phyloP scores from a whole-genome alignment of 2,797 vertebrate species.

The Eutrigla gurnardus region DNA sequence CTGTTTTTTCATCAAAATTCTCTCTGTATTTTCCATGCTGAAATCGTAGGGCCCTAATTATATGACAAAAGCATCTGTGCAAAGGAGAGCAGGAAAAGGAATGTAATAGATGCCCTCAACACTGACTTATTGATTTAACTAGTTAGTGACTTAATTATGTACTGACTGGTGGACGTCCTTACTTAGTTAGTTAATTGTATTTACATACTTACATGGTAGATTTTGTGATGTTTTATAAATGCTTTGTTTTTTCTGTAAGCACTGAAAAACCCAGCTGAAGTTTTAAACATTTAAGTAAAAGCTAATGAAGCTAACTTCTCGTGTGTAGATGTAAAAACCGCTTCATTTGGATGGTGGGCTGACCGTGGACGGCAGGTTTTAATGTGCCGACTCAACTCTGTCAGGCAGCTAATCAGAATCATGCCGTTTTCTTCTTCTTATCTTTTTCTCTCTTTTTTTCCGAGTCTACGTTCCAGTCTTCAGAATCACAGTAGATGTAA shows the following conservation, averaged over 20 bases:
- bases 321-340: too few relatives aligned
- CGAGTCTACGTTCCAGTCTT: slow-evolving; percentile 23
- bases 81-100: too few relatives aligned
- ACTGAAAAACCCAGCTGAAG: neutral
- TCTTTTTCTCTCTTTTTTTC: slow-evolving; percentile 1
- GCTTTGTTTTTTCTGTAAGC: neutral
- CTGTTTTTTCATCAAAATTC: too few relatives aligned
- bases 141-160: neutral
- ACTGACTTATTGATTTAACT: neutral
- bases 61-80: too few relatives aligned
- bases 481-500: slow-evolving; percentile 15
- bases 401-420: slow-evolving; percentile 1
- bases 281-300: neutral
- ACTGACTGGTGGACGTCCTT: neutral
- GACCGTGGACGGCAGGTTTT: neutral
- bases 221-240: neutral
- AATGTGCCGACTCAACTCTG: slow-evolving; percentile 3
- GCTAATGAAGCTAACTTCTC: neutral
- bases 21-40: too few relatives aligned
- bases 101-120: too few relatives aligned
- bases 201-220: neutral
- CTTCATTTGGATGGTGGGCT: neutral
- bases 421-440: neutral
- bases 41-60: too few relatives aligned
- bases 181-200: neutral